phyloP scores from a whole-genome alignment of 2,888 invertebrate genomes.

The Yponomeuta sedellus region DNA sequence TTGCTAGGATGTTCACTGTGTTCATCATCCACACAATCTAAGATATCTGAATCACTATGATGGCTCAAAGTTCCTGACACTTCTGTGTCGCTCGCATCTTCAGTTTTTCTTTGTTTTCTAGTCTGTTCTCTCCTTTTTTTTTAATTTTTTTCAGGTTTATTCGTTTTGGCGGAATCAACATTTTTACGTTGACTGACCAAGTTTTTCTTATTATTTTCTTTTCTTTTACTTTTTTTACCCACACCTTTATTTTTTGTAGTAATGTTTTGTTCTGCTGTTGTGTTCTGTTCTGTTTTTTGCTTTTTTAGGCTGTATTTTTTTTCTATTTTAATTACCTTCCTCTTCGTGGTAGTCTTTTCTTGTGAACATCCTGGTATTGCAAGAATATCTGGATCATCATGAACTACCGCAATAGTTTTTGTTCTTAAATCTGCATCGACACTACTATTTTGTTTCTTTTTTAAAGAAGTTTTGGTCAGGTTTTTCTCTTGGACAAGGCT shows the following conservation, averaged over 20 bases:
- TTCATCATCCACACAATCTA: constrained; percentile 1
- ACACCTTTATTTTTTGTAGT: background rate
- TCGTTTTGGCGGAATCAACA: background rate
- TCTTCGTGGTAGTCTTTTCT: background rate
- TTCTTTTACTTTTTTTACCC: constrained; percentile 1
- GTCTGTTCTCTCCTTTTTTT: background rate
- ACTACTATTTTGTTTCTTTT: background rate
- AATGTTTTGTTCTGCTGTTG: background rate
- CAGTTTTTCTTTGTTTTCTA: background rate
- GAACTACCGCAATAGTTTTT: constrained; percentile 3
- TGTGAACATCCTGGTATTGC: background rate
- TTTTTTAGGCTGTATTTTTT: constrained; percentile 1
- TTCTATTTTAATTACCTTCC: background rate
- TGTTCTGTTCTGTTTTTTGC: constrained; percentile 1
- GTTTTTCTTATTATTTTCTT: background rate
- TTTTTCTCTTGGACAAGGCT: background rate
- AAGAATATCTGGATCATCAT: background rate
- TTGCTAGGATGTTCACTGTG: background rate
- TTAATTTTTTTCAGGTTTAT: background rate
- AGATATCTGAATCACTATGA: background rate
- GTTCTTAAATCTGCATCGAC: background rate
- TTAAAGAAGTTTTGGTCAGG: background rate
- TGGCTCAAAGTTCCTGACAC: background rate
- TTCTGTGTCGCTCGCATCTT: background rate
- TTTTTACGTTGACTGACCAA: background rate